Evolutionary conservation across 1,140 invertebrate species (phyloP).

Genomic region (Drosophila triauraria): DNA sequence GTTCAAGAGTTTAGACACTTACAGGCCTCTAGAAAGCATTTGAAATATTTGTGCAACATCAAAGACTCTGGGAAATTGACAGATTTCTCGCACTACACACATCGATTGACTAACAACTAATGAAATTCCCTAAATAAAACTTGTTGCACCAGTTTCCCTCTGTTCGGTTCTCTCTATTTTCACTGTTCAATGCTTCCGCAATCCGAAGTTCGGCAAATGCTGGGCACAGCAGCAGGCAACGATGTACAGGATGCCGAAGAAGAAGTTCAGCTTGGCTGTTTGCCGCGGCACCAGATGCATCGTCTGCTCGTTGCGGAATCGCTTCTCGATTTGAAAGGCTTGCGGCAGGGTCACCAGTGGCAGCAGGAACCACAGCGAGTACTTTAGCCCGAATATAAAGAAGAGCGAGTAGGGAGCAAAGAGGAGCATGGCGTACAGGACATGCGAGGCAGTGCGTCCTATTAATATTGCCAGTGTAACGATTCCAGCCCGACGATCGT

Average conservation of each 20-base stretch:
- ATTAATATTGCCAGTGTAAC: conserved; percentile 97
- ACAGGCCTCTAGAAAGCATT: conserved; percentile 65
- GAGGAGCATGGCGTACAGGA: conserved; percentile 95
- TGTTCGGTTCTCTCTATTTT: conserved; percentile 13
- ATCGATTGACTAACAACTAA: conserved; percentile 52
- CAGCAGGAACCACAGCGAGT: conserved; percentile 94
- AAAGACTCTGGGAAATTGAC: conserved; percentile 49
- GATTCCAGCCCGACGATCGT: conserved; percentile 93
- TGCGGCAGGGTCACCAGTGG: conserved; percentile 94
- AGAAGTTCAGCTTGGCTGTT: conserved; percentile 96
- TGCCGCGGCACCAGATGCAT: conserved; percentile 93
- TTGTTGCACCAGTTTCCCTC: conserved; percentile 55
- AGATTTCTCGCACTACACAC: conserved; percentile 33
- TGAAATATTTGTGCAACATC: conserved; percentile 60
- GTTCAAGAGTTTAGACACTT: conserved; percentile 57
- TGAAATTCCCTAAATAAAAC: conserved; percentile 72
- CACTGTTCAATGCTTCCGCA: conserved; percentile 53
- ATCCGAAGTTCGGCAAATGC: conserved; percentile 85
- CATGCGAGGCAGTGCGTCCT: conserved; percentile 95
- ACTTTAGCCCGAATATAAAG: conserved; percentile 92
- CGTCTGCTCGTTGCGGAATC: conserved; percentile 91
- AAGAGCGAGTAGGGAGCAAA: conserved; percentile 97
- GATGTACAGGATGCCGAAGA: conserved; percentile 95
- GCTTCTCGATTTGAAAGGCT: conserved; percentile 96
- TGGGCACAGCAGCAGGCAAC: conserved; percentile 89